Percentiles rank a stretch among this genome's conserved stretches.
Evolutionary conservation across 2,113 vertebrate genomes (phyloP).

Genomic region (Hypomesus transpacificus): DNA sequence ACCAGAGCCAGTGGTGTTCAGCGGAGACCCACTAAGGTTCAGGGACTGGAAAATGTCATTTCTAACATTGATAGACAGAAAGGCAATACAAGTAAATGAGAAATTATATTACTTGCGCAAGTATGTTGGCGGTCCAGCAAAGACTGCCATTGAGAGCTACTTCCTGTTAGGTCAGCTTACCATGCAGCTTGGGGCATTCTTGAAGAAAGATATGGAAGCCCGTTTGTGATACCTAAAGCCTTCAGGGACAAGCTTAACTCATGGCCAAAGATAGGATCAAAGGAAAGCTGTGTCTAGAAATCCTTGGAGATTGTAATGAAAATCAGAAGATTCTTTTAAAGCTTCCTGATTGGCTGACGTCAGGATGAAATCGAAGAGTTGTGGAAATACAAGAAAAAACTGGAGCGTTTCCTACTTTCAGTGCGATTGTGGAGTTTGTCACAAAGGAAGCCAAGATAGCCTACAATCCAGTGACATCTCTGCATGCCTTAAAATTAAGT

Average conservation of each 20-base stretch:
- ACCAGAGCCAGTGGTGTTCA: constrained; percentile 43
- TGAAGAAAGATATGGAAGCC: constrained; percentile 25
- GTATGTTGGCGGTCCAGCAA: constrained; percentile 38
- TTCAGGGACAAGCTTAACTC: constrained; percentile 31
- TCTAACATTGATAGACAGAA: constrained; percentile 34
- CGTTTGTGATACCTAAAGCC: constrained; percentile 39
- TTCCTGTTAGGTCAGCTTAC: too few species aligned
- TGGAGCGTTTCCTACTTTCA: constrained; percentile 32
- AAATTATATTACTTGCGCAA: constrained; percentile 44
- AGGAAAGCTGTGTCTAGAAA: constrained; percentile 14
- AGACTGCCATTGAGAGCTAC: too few species aligned
- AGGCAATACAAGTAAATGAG: constrained; percentile 37
- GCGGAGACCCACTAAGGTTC: constrained; percentile 43
- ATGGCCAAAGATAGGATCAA: constrained; percentile 24
- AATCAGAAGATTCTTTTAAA: constrained; percentile 33
- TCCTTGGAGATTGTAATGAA: constrained; percentile 36
- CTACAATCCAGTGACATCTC: constrained; percentile 36
- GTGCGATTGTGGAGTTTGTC: constrained; percentile 35
- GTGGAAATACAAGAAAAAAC: constrained; percentile 24
- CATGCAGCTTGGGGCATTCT: constrained; percentile 30
- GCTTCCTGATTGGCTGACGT: constrained; percentile 25
- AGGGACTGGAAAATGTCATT: constrained; percentile 45
- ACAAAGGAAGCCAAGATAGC: constrained; percentile 31
- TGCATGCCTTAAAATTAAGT: constrained; percentile 23
- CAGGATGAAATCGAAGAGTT: constrained; percentile 25